Percentiles rank a stretch among this genome's conserved stretches.
Evolutionary conservation across 1,140 invertebrate species (phyloP).

Genomic region (Drosophila azteca): DNA sequence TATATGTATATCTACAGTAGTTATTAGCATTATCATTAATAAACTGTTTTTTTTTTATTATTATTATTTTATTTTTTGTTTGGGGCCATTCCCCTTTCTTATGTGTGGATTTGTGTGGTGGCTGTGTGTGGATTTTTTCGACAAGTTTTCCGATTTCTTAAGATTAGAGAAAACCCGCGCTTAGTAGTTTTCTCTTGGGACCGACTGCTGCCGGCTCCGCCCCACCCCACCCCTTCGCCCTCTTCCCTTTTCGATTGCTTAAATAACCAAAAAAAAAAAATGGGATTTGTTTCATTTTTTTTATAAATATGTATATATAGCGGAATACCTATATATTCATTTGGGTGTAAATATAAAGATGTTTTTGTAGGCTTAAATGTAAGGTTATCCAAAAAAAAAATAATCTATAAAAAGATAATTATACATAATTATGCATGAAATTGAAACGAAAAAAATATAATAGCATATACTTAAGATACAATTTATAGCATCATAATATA

Average conservation of each 20-base stretch:
- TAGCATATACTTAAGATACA: no score
- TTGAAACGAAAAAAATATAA: no score
- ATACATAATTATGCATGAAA: no score
- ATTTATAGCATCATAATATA: no score
- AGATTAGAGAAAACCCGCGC: conserved; percentile 57
- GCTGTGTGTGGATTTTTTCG: conserved; percentile 21
- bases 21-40: conserved; percentile 78
- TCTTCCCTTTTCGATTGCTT: conserved; percentile 31
- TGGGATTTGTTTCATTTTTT: background rate
- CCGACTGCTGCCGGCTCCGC: no score
- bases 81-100: background rate
- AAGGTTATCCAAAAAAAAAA: conserved; percentile 46
- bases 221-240: background rate
- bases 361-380: no score
- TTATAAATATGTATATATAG: conserved; percentile 40
- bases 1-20: conserved; percentile 80
- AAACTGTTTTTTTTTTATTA: conserved; percentile 61
- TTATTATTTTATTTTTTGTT: conserved; percentile 25
- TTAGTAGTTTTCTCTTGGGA: conserved; percentile 1
- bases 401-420: conserved; percentile 42
- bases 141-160: conserved; percentile 33
- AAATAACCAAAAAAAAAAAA: conserved; percentile 66
- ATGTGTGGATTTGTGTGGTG: no score
- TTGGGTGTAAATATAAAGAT: conserved; percentile 38
- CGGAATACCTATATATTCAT: conserved; percentile 25